phyloP scores from a whole-genome alignment of 2,888 invertebrate genomes.

The Leptarthrus brevirostris region DNA sequence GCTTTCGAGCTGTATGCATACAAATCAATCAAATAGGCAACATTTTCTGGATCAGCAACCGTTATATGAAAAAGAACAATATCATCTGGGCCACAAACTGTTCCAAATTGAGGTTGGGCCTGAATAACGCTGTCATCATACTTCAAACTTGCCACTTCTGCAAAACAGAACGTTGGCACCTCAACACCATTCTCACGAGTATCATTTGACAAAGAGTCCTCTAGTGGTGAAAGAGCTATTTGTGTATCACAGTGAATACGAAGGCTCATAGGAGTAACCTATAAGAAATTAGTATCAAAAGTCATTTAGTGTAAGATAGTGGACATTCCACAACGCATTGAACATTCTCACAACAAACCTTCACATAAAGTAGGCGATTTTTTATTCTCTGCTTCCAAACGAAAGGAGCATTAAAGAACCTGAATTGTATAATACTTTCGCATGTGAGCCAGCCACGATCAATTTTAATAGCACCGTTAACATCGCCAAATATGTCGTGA shows the following conservation, averaged over 20 bases:
- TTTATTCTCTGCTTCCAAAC: conserved; percentile 79
- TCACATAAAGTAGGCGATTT: conserved; percentile 76
- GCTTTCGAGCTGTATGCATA: conserved; percentile 79
- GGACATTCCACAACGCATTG: background rate
- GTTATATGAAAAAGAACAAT: conserved; percentile 83
- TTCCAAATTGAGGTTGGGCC: conserved; percentile 86
- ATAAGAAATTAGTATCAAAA: background rate
- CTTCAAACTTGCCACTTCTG: conserved; percentile 77
- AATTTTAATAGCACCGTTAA: conserved; percentile 71
- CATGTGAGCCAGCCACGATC: conserved; percentile 87
- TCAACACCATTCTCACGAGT: conserved; percentile 71
- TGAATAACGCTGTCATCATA: conserved; percentile 75
- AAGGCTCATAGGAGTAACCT: conserved; percentile 79
- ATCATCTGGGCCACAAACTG: conserved; percentile 77
- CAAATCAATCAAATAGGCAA: conserved; percentile 87
- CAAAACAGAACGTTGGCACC: conserved; percentile 68
- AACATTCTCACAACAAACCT: conserved; percentile 66
- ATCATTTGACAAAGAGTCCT: conserved; percentile 75
- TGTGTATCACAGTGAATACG: conserved; percentile 66
- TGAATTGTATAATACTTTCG: conserved; percentile 86
- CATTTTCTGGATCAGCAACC: conserved; percentile 77
- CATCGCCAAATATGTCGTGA: conserved; percentile 76
- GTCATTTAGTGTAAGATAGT: no score
- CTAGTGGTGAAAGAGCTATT: conserved; percentile 64
- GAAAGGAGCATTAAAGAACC: conserved; percentile 83